Evolutionary conservation across 2,797 vertebrate species (phyloP).

Genomic region (Thunnus albacares): DNA sequence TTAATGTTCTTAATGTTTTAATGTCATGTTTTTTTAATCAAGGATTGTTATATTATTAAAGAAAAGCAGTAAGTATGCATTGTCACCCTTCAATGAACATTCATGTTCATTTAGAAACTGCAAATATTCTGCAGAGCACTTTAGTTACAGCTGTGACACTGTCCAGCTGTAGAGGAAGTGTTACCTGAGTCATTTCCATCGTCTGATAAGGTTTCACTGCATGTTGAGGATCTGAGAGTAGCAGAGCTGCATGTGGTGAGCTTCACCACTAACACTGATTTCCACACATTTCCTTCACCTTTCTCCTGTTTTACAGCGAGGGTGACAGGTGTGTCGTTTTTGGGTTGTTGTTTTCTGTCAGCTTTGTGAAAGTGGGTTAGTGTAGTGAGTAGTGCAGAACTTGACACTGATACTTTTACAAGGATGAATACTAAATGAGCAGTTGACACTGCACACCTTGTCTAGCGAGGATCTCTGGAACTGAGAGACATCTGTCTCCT

Average conservation of each 20-base stretch:
- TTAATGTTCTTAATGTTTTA: background rate
- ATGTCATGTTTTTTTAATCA: background rate
- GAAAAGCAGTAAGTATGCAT: background rate
- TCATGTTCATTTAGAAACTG: background rate
- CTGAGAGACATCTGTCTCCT: constrained; percentile 7
- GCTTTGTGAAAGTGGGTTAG: constrained; percentile 29
- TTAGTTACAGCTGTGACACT: constrained; percentile 10
- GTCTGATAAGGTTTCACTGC: constrained; percentile 36
- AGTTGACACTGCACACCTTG: constrained; percentile 19
- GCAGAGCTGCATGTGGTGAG: background rate
- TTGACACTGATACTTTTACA: constrained; percentile 31
- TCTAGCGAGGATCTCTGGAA: constrained; percentile 13
- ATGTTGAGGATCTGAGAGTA: constrained; percentile 9
- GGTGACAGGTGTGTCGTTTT: constrained; percentile 22
- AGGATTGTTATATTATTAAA: background rate
- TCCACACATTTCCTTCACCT: constrained; percentile 18
- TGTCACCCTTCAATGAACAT: background rate
- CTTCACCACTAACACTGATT: background rate
- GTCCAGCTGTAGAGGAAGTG: constrained; percentile 38
- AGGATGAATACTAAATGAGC: constrained; percentile 34
- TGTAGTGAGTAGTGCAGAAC: constrained; percentile 26
- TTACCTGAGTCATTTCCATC: constrained; percentile 45
- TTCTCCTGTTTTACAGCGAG: constrained; percentile 1
- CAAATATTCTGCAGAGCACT: background rate
- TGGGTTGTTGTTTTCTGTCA: constrained; percentile 35